Evolutionary conservation across 2,113 vertebrate genomes (phyloP).

Genomic region (Setophaga coronata): DNA sequence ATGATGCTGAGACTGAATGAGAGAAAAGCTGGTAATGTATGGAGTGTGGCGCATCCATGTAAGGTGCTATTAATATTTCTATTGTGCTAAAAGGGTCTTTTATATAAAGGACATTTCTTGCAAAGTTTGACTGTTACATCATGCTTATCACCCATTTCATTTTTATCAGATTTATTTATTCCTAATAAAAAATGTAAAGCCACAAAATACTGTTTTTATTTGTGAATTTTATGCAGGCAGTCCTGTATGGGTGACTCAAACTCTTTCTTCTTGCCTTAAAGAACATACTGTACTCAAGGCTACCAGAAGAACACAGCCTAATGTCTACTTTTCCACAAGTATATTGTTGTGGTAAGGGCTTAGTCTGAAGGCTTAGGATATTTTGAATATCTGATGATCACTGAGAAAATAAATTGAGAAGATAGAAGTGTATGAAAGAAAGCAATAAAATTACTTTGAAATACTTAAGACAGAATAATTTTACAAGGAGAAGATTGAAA

Average conservation of each 20-base stretch:
- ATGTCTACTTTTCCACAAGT: not conserved
- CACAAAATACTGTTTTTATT: not conserved
- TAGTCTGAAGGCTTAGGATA: not conserved
- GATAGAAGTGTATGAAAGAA: not conserved
- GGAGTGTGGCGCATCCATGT: not conserved
- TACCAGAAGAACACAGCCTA: not conserved
- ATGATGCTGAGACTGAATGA: not conserved
- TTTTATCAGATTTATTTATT: slow-evolving; percentile 49
- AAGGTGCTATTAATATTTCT: slow-evolving; percentile 26
- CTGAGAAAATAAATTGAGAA: not conserved
- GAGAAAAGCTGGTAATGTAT: not conserved
- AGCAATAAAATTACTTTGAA: not conserved
- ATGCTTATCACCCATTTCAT: not conserved
- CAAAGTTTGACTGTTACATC: not conserved
- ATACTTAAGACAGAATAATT: not conserved
- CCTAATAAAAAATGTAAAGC: slow-evolving; percentile 44
- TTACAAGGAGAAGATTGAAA: not conserved
- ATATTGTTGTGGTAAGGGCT: not conserved
- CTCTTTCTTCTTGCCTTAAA: not conserved
- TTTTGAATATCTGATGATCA: not conserved
- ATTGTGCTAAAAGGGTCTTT: not conserved
- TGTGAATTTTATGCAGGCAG: not conserved
- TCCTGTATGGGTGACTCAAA: not conserved
- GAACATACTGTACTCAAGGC: not conserved
- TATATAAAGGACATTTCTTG: not conserved